These are phyloP conservation scores for Lutjanus argentimaculatus DNA, from an alignment of 2,797 vertebrate species.

Conservation along the genomic window DNA sequence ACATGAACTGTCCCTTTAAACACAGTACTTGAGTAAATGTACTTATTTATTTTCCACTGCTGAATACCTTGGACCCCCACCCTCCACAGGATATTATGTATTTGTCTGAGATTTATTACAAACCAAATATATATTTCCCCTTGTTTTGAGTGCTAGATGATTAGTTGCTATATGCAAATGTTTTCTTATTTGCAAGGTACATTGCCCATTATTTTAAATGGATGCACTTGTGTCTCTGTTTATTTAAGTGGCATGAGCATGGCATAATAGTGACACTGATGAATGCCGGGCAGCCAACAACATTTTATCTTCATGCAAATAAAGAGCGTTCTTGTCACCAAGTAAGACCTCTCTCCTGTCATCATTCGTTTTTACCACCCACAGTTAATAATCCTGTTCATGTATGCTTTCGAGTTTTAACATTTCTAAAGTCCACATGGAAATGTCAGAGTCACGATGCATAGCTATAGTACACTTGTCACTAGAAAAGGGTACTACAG, in stretches of 20 bases:
- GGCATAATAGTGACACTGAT: slow-evolving; percentile 45
- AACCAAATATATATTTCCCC: neutral
- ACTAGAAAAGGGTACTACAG: slow-evolving; percentile 10
- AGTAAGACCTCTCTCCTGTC: slow-evolving; percentile 14
- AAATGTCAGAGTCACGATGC: slow-evolving; percentile 61
- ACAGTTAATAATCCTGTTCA: slow-evolving; percentile 52
- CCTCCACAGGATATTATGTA: neutral
- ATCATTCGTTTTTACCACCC: slow-evolving; percentile 41
- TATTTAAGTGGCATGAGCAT: slow-evolving; percentile 45
- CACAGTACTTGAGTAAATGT: no score
- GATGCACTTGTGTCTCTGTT: slow-evolving; percentile 36
- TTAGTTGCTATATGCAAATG: slow-evolving; percentile 48
- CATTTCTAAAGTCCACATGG: slow-evolving; percentile 58
- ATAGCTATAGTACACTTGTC: slow-evolving; percentile 32
- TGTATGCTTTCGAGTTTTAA: slow-evolving; percentile 61
- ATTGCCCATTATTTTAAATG: slow-evolving; percentile 43
- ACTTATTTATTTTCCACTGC: neutral
- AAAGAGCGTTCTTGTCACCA: slow-evolving; percentile 10
- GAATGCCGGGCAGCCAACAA: slow-evolving; percentile 35
- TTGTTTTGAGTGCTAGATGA: slow-evolving; percentile 24
- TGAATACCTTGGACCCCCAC: neutral
- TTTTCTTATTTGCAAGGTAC: slow-evolving; percentile 34
- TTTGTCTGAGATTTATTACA: slow-evolving; percentile 10
- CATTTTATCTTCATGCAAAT: slow-evolving; percentile 41
- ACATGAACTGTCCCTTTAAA: no score